Evolutionary conservation across 2,888 invertebrate genomes (phyloP), one percentile per base, ranked within the genome.

Genomic region (Geotrupes spiniger): DNA sequence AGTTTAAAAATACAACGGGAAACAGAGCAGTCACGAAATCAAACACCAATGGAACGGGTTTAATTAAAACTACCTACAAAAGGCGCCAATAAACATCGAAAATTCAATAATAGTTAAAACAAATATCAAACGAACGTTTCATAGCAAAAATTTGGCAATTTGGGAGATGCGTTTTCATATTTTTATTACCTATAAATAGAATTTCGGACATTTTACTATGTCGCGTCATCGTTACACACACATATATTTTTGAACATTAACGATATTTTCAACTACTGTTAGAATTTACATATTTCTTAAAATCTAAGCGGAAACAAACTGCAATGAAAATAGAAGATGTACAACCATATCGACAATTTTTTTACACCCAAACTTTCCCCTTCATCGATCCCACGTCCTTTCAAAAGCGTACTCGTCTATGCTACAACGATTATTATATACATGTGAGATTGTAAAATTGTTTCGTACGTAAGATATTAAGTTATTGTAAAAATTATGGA

Each of bases 191-290:
- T 14, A 31, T 31, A 12, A 31, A 12, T 31, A 31, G 31, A 31
- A 33, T 12, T 33, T 33, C 15, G 12, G 8, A 33, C 14, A 33
- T 33, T 33, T 33, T 33, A 33, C 14, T 8, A 10, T 33, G 11
- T 33, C 29, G n/a, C n/a, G 6, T 11, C 27, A 25, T 26, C 27
- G 14, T 36, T 36, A 36, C 41, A 46, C 41, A 46, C 33, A 40
- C 21, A 45, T 29, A 41, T 46, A 41, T 33, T 40, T 46, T 33
- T 46, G 46, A 46, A 46, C 46, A 46, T 46, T 46, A 46, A 46
- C 40, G 41, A 14, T 33, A 33, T 26, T 41, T 46, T 46, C 36
- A 17, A 39, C 27, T 39, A 26, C 25, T n/a, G 8, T 39, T 39
- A 26, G 8, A 39, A 12, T 39, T 39, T 39, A 11, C 26, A 21